Conservation (phyloP, 2,888 invertebrate genomes). For the Pyrrhia umbra region DNA sequence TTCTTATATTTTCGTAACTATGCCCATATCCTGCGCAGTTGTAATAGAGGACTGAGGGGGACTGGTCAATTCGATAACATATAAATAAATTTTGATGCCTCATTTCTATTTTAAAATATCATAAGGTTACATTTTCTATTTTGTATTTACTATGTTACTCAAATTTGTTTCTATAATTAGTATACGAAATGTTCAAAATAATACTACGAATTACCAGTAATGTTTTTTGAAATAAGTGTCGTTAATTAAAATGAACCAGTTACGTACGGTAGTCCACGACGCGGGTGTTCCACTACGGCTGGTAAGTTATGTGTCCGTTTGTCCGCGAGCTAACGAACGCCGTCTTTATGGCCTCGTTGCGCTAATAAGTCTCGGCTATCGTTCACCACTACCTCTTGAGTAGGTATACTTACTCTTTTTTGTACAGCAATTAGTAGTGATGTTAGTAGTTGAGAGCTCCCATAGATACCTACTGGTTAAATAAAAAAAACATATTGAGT, state of each 20-base stretch:
- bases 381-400: constrained; percentile 30
- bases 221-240: constrained; percentile 30
- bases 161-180: too few relatives aligned
- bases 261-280: constrained; percentile 58
- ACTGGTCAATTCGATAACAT: constrained; percentile 25
- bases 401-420: constrained; percentile 26
- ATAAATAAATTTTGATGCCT: not conserved
- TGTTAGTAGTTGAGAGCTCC: too few relatives aligned
- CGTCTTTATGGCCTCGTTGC: constrained; percentile 66
- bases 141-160: too few relatives aligned
- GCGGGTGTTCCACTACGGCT: constrained; percentile 71
- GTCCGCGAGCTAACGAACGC: constrained; percentile 59
- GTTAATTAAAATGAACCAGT: constrained; percentile 41
- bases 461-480: constrained; percentile 8
- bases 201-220: not conserved
- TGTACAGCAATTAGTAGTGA: constrained; percentile 4
- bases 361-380: constrained; percentile 72
- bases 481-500: not conserved
- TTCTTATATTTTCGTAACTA: constrained; percentile 44
- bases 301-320: constrained; percentile 63
- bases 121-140: too few relatives aligned
- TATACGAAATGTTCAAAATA: too few relatives aligned
- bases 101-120: too few relatives aligned
- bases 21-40: constrained; percentile 43
- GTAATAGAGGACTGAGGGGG: constrained; percentile 15